phyloP scores from a whole-genome alignment of 2,113 vertebrate species.

The Sitta europaea region DNA sequence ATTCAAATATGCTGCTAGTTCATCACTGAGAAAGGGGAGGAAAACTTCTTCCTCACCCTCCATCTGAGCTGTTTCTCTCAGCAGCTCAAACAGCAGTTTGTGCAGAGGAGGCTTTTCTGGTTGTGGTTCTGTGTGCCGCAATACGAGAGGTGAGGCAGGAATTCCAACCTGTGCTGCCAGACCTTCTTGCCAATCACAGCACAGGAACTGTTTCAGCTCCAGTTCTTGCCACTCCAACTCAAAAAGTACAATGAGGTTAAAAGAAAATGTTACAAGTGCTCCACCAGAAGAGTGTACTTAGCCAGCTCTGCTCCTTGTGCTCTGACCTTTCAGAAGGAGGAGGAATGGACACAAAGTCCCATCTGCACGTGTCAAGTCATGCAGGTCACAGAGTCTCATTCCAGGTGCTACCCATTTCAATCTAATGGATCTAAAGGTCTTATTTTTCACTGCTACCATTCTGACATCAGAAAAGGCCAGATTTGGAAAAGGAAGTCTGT shows the following conservation, averaged over 20 bases:
- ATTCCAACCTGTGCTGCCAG: not conserved
- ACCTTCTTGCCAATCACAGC: not conserved
- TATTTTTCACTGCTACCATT: not conserved
- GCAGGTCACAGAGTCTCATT: not conserved
- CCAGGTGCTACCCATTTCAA: not conserved
- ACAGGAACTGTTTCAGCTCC: not conserved
- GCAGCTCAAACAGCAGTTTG: not conserved
- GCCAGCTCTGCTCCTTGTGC: not conserved
- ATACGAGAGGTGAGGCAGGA: not conserved
- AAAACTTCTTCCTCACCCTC: not conserved
- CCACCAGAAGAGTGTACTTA: not conserved
- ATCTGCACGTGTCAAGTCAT: accelerated
- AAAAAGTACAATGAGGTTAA: not conserved
- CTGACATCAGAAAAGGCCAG: not conserved
- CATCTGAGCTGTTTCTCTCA: not conserved
- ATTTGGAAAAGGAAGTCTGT: not conserved
- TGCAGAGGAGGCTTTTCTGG: not conserved
- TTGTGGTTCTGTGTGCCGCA: not conserved
- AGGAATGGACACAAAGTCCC: not conserved
- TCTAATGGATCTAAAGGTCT: not conserved
- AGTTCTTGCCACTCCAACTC: not conserved
- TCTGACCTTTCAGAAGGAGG: not conserved
- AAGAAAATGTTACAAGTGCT: not conserved
- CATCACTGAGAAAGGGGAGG: not conserved
- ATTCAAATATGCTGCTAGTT: not conserved